Evolutionary conservation across 2,113 vertebrate species (phyloP), one percentile per base, ranked within the genome.

Genomic region (Danio rerio): DNA sequence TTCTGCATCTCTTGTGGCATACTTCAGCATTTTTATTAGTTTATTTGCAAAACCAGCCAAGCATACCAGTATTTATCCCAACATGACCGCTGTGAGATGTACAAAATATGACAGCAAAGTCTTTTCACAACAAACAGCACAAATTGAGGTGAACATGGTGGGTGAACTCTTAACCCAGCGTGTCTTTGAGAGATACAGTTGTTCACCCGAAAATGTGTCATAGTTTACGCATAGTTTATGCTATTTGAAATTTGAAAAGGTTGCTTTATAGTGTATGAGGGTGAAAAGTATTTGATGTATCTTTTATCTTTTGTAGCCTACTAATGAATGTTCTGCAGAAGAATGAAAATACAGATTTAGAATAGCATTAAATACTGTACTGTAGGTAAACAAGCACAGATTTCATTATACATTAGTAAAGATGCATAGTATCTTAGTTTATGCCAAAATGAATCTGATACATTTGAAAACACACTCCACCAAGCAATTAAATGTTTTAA

Each of bases 101-200:
- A 73, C 15, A 55, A 42, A 73, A 8, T n/a, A 73, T 73, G 70
- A 55, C 71, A 73, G 52, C 71, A 16, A 40, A 6, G 52, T 73
- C 52, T 42, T 50, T 55, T 21, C 5, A 56, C 9, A 42, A 56
- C 52, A 43, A 73, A 73, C 5, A 42, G 50, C 9, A 56, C 21
- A 73, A 73, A 56, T 11, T 55, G 13, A 55, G 2, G 9, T 16
- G 31, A 73, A 40, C 50, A 56, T 9, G 13, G 15, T 43, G 52
- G 31, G 50, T 73, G 5, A 20, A 55, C 52, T 40, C 2, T 55
- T 73, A n/a, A n/a, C 21, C 0, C 31, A 56, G 31, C 56, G n/a
- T 7, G 9, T 5, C 43, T 49, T 68, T n/a, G 47, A 59, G 56
- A 18, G 56, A 20, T 20, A 5, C 31, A 31, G 31, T 31, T 31